Conservation (phyloP, 2,797 vertebrate genomes). For the Oreortyx pictus region DNA sequence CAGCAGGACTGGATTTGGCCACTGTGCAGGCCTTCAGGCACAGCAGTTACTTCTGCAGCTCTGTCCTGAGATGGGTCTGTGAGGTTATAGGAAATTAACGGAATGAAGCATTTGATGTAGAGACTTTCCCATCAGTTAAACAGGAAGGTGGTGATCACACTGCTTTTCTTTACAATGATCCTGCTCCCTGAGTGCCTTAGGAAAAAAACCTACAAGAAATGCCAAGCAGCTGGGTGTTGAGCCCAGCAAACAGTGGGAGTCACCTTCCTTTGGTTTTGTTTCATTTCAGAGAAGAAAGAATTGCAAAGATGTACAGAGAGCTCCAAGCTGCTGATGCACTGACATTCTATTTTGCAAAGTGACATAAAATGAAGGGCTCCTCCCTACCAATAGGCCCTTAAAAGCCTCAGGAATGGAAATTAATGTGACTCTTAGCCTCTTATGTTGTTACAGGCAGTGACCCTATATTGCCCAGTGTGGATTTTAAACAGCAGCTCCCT, state of each 20-base stretch:
- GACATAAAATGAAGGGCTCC: background rate
- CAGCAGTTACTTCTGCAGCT: no score
- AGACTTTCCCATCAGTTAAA: no score
- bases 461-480: background rate
- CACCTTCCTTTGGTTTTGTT: background rate
- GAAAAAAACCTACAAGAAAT: background rate
- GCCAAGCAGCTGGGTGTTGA: fast-evolving
- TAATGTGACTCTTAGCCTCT: background rate
- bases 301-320: background rate
- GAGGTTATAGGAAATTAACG: no score
- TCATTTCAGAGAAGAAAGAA: constrained; percentile 13
- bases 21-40: no score
- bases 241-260: background rate
- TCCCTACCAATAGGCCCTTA: background rate
- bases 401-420: constrained; percentile 21
- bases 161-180: no score
- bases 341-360: fast-evolving
- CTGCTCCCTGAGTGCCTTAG: no score
- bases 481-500: background rate
- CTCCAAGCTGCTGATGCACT: background rate
- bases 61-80: no score
- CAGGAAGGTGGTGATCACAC: no score
- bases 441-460: background rate
- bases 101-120: no score
- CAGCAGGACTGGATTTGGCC: no score